Conservation (phyloP, 2,888 invertebrate genomes). For the Nasonovia ribisnigri region DNA sequence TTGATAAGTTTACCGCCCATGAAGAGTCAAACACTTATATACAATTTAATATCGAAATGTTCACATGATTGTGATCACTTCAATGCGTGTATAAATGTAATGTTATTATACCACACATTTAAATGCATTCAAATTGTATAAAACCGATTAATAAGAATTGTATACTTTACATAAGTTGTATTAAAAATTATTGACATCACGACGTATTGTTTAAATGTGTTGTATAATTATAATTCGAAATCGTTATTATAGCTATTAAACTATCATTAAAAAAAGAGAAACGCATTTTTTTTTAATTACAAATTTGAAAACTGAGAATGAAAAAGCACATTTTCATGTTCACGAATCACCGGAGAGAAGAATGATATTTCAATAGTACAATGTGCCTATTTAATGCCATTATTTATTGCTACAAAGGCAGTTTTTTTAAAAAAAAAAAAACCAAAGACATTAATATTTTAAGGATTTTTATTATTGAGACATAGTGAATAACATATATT, state of each 20-base stretch:
- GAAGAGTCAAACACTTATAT: background rate
- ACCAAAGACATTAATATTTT: background rate
- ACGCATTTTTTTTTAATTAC: background rate
- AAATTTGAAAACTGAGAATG: background rate
- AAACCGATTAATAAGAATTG: background rate
- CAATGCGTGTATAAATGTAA: background rate
- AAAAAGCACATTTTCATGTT: background rate
- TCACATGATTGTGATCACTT: background rate
- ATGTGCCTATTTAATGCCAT: background rate
- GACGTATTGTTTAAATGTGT: background rate
- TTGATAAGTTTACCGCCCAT: background rate
- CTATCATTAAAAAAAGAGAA: background rate
- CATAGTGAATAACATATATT: background rate
- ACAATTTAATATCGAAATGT: background rate
- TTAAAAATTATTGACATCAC: background rate
- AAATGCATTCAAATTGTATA: background rate
- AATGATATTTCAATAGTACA: background rate
- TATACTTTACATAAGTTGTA: background rate
- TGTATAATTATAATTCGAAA: background rate
- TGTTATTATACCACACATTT: background rate
- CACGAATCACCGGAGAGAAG: background rate
- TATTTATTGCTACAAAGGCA: background rate
- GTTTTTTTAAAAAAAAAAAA: background rate
- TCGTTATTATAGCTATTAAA: background rate
- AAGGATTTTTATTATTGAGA: background rate